phyloP scores from a whole-genome alignment of 1,140 invertebrate species.

The Tachypleus tridentatus region DNA sequence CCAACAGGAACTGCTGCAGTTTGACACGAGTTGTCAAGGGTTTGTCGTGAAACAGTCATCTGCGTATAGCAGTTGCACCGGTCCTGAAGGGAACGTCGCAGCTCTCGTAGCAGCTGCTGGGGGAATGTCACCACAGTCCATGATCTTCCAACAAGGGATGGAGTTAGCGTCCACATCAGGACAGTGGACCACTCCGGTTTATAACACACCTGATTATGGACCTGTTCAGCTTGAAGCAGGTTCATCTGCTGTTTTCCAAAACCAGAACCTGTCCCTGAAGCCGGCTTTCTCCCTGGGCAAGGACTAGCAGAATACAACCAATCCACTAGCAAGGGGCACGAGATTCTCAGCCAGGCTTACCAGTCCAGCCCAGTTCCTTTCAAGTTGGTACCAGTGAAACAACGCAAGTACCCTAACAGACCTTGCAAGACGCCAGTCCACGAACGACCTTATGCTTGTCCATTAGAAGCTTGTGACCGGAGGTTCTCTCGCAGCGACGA shows the following conservation, averaged over 20 bases:
- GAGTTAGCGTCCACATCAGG: slow-evolving; percentile 31
- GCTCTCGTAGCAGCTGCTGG: slow-evolving; percentile 23
- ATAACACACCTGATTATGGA: slow-evolving; percentile 4
- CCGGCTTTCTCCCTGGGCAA: neutral
- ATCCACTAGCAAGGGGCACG: slow-evolving; percentile 85
- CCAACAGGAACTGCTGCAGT: slow-evolving; percentile 12
- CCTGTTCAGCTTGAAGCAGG: slow-evolving; percentile 23
- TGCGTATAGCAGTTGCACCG: slow-evolving; percentile 31
- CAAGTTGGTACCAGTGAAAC: slow-evolving; percentile 81
- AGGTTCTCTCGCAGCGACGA: slow-evolving; percentile 96
- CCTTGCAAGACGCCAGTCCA: slow-evolving; percentile 96
- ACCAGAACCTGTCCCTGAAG: slow-evolving; percentile 22
- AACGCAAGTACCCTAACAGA: slow-evolving; percentile 87
- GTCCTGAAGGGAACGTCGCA: slow-evolving; percentile 28
- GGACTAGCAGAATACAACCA: slow-evolving; percentile 77
- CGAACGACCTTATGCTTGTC: slow-evolving; percentile 95
- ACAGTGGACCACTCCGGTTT: slow-evolving; percentile 36
- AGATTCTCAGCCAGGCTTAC: slow-evolving; percentile 67
- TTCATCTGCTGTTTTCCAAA: slow-evolving; percentile 23
- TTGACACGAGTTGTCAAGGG: slow-evolving; percentile 10
- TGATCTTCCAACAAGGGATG: slow-evolving; percentile 28
- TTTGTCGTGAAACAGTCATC: slow-evolving; percentile 33
- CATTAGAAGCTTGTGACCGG: slow-evolving; percentile 91
- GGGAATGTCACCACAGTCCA: slow-evolving; percentile 16
- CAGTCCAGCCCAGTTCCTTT: slow-evolving; percentile 51